Evolutionary conservation across 2,797 vertebrate genomes (phyloP).

Genomic region (Crax fasciolata): DNA sequence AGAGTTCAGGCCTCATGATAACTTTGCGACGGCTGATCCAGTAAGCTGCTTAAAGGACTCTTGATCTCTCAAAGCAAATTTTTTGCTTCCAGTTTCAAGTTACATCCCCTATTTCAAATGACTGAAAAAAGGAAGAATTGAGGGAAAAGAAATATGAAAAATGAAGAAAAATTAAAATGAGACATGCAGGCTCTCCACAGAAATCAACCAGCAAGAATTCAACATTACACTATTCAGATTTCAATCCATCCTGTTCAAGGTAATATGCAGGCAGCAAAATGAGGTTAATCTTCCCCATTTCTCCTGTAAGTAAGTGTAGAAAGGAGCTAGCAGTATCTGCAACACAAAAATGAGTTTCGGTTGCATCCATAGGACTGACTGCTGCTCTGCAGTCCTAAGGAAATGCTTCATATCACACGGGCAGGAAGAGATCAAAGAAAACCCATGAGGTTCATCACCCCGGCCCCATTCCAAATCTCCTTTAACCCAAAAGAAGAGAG

Average conservation of each 20-base stretch:
- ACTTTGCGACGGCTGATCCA: conserved; percentile 78
- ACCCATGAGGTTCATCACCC: not conserved
- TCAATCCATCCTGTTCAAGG: not conserved
- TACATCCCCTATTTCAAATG: conserved; percentile 58
- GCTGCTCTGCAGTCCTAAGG: not conserved
- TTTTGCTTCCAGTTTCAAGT: conserved; percentile 74
- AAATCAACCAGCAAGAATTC: conserved; percentile 27
- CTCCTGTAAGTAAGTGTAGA: conserved; percentile 3
- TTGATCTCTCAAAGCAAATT: conserved; percentile 77
- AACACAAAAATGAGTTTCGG: not conserved
- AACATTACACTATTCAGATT: not conserved
- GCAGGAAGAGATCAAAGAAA: conserved; percentile 5
- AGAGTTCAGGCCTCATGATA: conserved; percentile 75
- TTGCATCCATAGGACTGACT: not conserved
- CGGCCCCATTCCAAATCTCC: not conserved
- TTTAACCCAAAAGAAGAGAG: not conserved
- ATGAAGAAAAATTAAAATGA: conserved; percentile 20
- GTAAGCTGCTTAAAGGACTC: conserved; percentile 77
- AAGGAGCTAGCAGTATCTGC: not conserved
- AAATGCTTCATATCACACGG: not conserved
- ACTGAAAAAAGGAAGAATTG: conserved; percentile 38
- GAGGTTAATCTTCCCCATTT: conserved; percentile 10
- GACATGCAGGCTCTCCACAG: not conserved
- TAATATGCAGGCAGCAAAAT: conserved; percentile 1
- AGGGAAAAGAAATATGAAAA: not conserved